Evolutionary conservation across 1,140 invertebrate genomes (phyloP).

Genomic region (Ostrea edulis): DNA sequence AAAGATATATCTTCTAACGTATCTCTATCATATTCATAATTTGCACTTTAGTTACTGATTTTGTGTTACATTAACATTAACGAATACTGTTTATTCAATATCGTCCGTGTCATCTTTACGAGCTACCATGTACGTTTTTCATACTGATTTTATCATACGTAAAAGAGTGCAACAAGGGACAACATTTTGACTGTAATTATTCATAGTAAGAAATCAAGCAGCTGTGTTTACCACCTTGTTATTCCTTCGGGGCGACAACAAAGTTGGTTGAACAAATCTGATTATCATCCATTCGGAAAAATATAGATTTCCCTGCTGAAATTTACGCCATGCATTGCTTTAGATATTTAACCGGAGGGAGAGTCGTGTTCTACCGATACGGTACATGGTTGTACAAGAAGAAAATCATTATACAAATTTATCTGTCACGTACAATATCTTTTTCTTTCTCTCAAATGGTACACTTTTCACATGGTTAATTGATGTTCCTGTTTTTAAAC

Average conservation of each 20-base stretch:
- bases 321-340: background rate
- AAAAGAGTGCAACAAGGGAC: conserved; percentile 4
- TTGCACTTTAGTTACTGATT: too few species aligned
- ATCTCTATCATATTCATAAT: too few species aligned
- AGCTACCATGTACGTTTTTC: background rate
- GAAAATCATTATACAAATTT: background rate
- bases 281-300: conserved; percentile 30
- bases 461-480: too few species aligned
- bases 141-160: conserved; percentile 12
- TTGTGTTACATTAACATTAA: background rate
- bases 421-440: too few species aligned
- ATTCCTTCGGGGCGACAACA: conserved; percentile 15
- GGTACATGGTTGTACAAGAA: background rate
- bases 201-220: conserved; percentile 28
- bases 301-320: background rate
- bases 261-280: conserved; percentile 21
- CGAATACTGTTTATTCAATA: background rate
- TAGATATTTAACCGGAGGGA: background rate
- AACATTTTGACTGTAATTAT: conserved; percentile 6
- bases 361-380: background rate
- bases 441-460: too few species aligned
- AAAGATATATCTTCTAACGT: too few species aligned
- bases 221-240: background rate
- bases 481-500: too few species aligned
- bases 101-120: conserved; percentile 12